Evolutionary conservation across 2,113 vertebrate genomes (phyloP).

Genomic region (Centropus bengalensis): DNA sequence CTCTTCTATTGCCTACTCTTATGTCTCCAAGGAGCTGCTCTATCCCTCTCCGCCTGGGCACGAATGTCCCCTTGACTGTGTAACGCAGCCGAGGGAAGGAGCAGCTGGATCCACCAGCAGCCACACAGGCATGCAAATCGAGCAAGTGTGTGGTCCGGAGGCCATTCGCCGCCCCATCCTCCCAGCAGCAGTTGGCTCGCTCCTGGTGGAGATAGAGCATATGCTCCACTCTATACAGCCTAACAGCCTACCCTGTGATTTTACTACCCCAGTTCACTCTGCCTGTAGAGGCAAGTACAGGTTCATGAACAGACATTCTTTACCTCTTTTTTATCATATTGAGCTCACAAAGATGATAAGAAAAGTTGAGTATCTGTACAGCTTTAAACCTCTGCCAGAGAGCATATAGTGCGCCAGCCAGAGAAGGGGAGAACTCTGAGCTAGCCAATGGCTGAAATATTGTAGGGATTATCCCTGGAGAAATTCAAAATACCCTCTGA

Average conservation of each 20-base stretch:
- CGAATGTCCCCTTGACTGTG: not conserved
- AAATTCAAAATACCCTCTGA: not conserved
- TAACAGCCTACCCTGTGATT: not conserved
- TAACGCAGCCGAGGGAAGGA: not conserved
- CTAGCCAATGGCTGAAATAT: not conserved
- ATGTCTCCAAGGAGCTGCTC: not conserved
- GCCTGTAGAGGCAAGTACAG: not conserved
- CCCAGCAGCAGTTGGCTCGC: slow-evolving; percentile 41
- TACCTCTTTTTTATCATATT: not conserved
- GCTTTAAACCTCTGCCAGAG: not conserved
- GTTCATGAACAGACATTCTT: not conserved
- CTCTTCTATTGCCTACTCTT: not conserved
- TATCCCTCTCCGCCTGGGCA: not conserved
- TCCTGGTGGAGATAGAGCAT: slow-evolving; percentile 19
- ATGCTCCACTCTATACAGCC: slow-evolving; percentile 33
- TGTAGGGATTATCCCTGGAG: not conserved
- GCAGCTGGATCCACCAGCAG: slow-evolving; percentile 64
- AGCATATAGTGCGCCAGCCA: not conserved
- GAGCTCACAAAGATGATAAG: not conserved
- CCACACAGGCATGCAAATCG: slow-evolving; percentile 9
- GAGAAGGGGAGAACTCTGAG: not conserved
- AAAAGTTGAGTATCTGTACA: not conserved
- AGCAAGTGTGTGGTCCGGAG: slow-evolving; percentile 53
- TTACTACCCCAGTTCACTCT: not conserved
- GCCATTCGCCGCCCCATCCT: slow-evolving; percentile 32